A percentile compares a stretch with the other conserved stretches of the same genome.
These are phyloP conservation scores for Nymphalis polychloros DNA, from an alignment of 2,888 invertebrate species.

Conservation along the genomic window DNA sequence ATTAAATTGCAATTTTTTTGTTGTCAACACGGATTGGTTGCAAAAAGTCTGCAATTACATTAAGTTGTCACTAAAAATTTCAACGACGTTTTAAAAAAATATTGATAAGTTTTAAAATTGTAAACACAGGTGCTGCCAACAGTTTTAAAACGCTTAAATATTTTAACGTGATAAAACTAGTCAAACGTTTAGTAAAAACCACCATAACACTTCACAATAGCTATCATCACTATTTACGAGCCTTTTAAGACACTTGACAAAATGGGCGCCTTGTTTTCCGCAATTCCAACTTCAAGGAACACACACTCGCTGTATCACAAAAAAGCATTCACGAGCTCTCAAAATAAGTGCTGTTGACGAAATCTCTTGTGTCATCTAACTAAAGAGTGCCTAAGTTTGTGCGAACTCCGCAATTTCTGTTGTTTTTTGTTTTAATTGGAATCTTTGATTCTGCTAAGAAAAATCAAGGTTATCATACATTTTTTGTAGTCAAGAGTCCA, in stretches of 20 bases:
- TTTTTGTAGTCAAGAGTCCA: neutral
- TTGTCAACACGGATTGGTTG: too few species aligned
- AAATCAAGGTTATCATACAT: neutral
- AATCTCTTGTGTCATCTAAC: conserved; percentile 38
- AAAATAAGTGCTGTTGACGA: conserved; percentile 31
- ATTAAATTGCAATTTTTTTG: too few species aligned
- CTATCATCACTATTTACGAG: neutral
- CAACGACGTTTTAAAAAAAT: too few species aligned
- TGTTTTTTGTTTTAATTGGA: conserved; percentile 9
- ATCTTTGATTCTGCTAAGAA: neutral
- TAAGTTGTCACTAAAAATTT: too few species aligned
- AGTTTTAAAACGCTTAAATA: too few species aligned
- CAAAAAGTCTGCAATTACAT: too few species aligned
- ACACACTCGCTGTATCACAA: conserved; percentile 34
- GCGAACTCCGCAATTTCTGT: conserved; percentile 26
- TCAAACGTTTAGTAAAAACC: neutral
- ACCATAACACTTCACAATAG: conserved; percentile 2
- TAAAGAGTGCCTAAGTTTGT: conserved; percentile 28
- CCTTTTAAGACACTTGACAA: conserved; percentile 5
- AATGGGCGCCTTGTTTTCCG: conserved; percentile 8
- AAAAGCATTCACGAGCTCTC: conserved; percentile 33
- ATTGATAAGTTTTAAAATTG: too few species aligned
- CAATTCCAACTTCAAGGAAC: conserved; percentile 21
- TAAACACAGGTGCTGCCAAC: too few species aligned
- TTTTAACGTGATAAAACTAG: too few species aligned